Evolutionary conservation across 1,140 invertebrate genomes (phyloP).

Genomic region (Papilio xuthus): DNA sequence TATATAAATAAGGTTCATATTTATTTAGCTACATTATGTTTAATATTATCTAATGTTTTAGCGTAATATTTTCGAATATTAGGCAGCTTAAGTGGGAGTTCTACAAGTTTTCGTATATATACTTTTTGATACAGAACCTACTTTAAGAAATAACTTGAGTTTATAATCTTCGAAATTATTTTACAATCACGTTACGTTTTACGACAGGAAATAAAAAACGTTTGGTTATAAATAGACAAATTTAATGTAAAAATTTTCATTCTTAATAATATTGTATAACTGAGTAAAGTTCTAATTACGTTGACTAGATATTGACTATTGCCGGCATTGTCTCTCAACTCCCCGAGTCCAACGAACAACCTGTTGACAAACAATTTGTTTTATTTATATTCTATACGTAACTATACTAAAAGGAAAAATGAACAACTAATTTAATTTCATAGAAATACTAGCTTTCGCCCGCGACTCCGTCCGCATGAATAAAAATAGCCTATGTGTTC

Average conservation of each 20-base stretch:
- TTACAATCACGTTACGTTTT: too few relatives aligned
- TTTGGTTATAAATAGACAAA: conserved; percentile 75
- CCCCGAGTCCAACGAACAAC: conserved; percentile 78
- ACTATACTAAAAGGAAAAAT: background rate
- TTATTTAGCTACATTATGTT: too few relatives aligned
- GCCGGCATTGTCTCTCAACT: conserved; percentile 77
- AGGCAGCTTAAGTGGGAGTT: too few relatives aligned
- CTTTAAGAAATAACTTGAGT: too few relatives aligned
- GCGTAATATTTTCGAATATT: too few relatives aligned
- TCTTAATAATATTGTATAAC: conserved; percentile 79
- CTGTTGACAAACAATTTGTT: conserved; percentile 51
- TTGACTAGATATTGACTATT: conserved; percentile 73
- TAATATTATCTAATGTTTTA: too few relatives aligned
- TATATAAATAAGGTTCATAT: too few relatives aligned
- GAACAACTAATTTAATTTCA: background rate
- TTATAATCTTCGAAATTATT: background rate
- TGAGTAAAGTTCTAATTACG: conserved; percentile 71
- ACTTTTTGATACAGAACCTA: too few relatives aligned
- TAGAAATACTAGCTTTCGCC: too few relatives aligned
- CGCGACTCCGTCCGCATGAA: too few relatives aligned
- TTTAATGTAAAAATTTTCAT: conserved; percentile 81
- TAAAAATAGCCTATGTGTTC: too few relatives aligned
- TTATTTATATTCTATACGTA: background rate
- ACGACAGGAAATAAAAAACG: conserved; percentile 46
- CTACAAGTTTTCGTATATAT: too few relatives aligned